Percentiles rank a stretch among this genome's conserved stretches.
Conservation (phyloP, 2,888 invertebrate genomes). For the Imbricaverruca yamaguchii region DNA sequence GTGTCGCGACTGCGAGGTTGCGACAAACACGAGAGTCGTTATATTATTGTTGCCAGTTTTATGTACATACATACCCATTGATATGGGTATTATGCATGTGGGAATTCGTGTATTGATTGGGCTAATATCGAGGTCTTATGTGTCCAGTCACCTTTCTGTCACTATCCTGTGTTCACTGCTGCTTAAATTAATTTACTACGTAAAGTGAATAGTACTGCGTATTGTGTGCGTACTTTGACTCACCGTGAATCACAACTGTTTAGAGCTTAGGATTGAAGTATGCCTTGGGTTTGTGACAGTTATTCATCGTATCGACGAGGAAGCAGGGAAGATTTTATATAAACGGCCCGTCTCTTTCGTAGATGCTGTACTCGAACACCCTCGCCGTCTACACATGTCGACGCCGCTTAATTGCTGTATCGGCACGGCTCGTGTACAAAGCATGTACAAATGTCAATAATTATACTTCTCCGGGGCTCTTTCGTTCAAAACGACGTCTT, state of each 20-base stretch:
- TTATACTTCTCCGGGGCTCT: neutral
- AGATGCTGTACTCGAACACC: too few relatives aligned
- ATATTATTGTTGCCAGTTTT: neutral
- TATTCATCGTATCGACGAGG: neutral
- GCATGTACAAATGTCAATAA: constrained; percentile 15
- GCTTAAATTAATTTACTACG: neutral
- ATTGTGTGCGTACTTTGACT: too few relatives aligned
- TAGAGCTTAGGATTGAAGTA: neutral
- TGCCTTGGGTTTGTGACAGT: neutral
- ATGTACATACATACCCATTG: neutral
- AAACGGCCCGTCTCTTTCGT: too few relatives aligned
- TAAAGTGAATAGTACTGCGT: neutral
- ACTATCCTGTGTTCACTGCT: neutral
- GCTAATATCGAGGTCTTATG: neutral
- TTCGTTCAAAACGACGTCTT: constrained; percentile 1
- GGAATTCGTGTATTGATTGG: neutral
- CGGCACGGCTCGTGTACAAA: neutral
- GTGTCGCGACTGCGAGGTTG: too few relatives aligned
- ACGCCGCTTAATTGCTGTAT: too few relatives aligned
- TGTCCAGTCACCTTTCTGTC: neutral
- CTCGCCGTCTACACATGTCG: too few relatives aligned
- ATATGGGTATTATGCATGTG: neutral
- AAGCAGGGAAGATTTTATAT: too few relatives aligned
- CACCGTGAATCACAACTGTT: neutral
- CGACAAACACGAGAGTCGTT: neutral